Evolutionary conservation across 2,797 vertebrate species (phyloP).

Genomic region (Poliocrania exsul): DNA sequence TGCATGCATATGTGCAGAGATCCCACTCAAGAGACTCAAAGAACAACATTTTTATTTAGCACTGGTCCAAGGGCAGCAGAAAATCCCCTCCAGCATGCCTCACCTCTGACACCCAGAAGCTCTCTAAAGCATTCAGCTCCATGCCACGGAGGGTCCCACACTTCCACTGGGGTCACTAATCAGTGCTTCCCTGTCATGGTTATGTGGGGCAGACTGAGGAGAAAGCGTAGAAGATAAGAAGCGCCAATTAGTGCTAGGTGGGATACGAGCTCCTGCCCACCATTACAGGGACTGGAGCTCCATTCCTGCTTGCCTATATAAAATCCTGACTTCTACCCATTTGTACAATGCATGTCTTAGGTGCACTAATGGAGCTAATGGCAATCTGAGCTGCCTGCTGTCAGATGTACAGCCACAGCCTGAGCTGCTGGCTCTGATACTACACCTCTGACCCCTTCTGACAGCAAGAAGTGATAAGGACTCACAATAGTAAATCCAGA

Average conservation of each 20-base stretch:
- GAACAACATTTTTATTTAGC: background rate
- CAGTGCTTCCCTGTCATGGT: background rate
- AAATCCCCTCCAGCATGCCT: background rate
- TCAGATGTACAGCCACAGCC: background rate
- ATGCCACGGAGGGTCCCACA: rapidly evolving
- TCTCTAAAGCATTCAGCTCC: background rate
- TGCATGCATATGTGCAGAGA: background rate
- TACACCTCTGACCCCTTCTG: background rate
- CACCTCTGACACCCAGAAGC: background rate
- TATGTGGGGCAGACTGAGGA: background rate
- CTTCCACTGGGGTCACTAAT: background rate
- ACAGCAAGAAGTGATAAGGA: background rate
- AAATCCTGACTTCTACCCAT: background rate
- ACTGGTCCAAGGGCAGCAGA: background rate
- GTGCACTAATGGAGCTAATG: background rate
- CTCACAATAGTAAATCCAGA: background rate
- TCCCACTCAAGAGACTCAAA: background rate
- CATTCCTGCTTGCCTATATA: background rate
- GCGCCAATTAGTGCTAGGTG: background rate
- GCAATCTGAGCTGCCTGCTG: background rate
- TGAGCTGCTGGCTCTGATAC: background rate
- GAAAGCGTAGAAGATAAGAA: background rate
- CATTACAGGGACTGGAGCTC: background rate
- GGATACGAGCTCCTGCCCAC: background rate
- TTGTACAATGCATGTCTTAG: rapidly evolving